Conservation (phyloP, 2,888 invertebrate genomes). For the Ctena decussata region DNA sequence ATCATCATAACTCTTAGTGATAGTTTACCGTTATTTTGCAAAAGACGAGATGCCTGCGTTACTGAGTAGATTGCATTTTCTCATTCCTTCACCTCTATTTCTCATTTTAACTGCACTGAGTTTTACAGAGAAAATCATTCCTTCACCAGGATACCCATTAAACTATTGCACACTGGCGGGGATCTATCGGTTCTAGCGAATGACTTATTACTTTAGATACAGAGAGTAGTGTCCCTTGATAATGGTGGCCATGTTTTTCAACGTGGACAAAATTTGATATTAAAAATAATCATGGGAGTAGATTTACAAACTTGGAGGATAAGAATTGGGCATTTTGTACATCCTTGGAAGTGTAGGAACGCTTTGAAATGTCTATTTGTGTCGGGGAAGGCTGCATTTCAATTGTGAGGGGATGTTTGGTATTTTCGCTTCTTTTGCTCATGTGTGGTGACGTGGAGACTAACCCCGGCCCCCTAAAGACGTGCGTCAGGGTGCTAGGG, state of each 20-base stretch:
- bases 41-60: too few species aligned
- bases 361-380: background rate
- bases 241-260: background rate
- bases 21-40: too few species aligned
- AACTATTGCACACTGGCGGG: too few species aligned
- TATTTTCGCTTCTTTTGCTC: background rate
- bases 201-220: too few species aligned
- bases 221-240: background rate
- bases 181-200: too few species aligned
- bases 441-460: constrained; percentile 16
- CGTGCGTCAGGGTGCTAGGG: background rate
- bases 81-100: too few species aligned
- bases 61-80: too few species aligned
- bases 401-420: background rate
- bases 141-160: too few species aligned
- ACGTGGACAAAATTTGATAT: background rate
- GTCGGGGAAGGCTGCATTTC: background rate
- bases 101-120: too few species aligned
- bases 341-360: background rate
- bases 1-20: too few species aligned
- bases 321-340: background rate
- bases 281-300: background rate
- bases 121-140: too few species aligned
- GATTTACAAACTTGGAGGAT: background rate
- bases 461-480: background rate